Evolutionary conservation across 2,797 vertebrate genomes (phyloP).

Genomic region (Leptatherina wallacei): DNA sequence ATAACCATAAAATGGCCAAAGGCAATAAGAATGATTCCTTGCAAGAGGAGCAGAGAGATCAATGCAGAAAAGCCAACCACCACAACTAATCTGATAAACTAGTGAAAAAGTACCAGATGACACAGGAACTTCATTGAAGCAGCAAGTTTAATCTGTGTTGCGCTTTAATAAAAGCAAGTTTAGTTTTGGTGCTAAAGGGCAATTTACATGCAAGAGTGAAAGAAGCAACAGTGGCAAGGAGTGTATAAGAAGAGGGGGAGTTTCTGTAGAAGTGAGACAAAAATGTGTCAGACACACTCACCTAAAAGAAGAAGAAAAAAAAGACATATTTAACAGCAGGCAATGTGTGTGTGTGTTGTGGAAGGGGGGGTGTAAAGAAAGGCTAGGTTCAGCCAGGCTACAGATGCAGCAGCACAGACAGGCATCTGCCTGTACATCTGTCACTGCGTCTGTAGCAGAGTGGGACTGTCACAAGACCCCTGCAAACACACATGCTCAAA

Average conservation of each 20-base stretch:
- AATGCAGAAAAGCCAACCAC: neutral
- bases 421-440: slow-evolving; percentile 76
- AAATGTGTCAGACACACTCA: slow-evolving; percentile 50
- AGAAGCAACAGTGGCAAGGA: neutral
- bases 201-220: neutral
- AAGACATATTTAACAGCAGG: slow-evolving; percentile 47
- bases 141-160: neutral
- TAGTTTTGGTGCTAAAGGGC: neutral
- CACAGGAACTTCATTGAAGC: neutral
- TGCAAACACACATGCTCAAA: slow-evolving; percentile 4
- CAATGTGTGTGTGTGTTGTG: neutral
- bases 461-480: slow-evolving; percentile 43
- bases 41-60: neutral
- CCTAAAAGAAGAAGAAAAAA: slow-evolving; percentile 7
- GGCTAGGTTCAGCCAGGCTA: slow-evolving; percentile 46
- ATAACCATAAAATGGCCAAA: slow-evolving; percentile 3
- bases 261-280: slow-evolving; percentile 18
- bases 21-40: neutral
- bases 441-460: slow-evolving; percentile 58
- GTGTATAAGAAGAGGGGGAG: slow-evolving; percentile 12
- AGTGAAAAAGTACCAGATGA: neutral
- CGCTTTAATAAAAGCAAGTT: neutral
- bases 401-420: slow-evolving; percentile 66
- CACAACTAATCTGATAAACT: neutral
- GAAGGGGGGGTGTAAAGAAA: slow-evolving; percentile 8